Base-by-base conservation (phyloP, 2,797 vertebrate genomes). In the Falco cherrug region DNA sequence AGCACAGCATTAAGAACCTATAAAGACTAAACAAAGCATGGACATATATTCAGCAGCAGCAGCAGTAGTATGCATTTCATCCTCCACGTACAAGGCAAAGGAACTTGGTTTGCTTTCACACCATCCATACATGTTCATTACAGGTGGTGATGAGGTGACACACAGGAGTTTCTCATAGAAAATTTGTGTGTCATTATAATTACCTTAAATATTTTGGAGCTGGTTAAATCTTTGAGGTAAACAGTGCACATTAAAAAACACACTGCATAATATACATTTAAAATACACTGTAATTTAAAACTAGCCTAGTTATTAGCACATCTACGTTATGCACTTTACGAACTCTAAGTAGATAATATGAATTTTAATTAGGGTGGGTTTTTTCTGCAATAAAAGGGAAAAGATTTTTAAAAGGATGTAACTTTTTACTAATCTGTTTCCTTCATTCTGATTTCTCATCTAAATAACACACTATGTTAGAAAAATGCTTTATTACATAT, bases 401-500 rank as follows among this genome's bases (percentile, higher is more conserved):
- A 90, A 82, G 6, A 79, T 7, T 82, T 92, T 56, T 1, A 22
- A 78, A 82, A 73, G 45, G 13, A 87, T 10, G 21, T 63, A 86
- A 85, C 39, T 93, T 83, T 94, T 89, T 53, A 68, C 85, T 97
- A 91, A 95, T 97, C 97, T 92, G 76, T 96, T 97, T 89, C 90
- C 51, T 71, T 77, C 63, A 14, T 97, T 96, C 71, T 93, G 57
- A 93, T 95, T 88, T 95, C 78, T 92, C 74, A 93, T 31, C 29
- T 68, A 96, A 97, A 95, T 95, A 95, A 90, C 88, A 74, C 96
- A 76, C 14, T 61, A 50, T 21, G 84, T 93, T 63, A 82, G 59
- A 70, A 92, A 92, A 96, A 76, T 67, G 20, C 13, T 93, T 78
- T 75, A 75, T 87, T 89, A 31, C 8, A 31, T 83, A 63, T 81